Evolutionary conservation across 1,140 invertebrate genomes (phyloP).

Genomic region (Platyscapa corneri): DNA sequence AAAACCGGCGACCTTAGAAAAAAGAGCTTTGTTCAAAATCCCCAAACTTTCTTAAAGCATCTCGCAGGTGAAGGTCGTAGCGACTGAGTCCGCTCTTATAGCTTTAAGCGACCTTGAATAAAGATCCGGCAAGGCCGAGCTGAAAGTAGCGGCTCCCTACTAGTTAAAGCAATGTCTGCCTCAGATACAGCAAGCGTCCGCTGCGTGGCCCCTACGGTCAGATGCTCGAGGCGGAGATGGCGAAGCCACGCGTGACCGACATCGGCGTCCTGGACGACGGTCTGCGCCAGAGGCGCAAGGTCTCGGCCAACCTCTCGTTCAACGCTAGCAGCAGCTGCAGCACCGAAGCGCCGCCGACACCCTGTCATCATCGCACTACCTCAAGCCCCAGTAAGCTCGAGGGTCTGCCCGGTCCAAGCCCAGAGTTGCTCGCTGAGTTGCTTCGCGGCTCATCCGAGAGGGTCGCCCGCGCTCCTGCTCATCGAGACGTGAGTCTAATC

Average conservation of each 20-base stretch:
- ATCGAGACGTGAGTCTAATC: slow-evolving; percentile 28
- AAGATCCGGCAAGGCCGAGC: not conserved
- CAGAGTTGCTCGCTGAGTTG: slow-evolving; percentile 82
- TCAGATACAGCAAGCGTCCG: slow-evolving; percentile 83
- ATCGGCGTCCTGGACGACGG: slow-evolving; percentile 63
- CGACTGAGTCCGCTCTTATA: too few relatives aligned
- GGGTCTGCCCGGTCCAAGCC: slow-evolving; percentile 78
- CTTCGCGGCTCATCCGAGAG: slow-evolving; percentile 85
- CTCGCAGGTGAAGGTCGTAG: too few relatives aligned
- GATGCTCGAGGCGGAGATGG: slow-evolving; percentile 89
- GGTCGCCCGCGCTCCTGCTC: slow-evolving; percentile 71
- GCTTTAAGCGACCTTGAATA: too few relatives aligned
- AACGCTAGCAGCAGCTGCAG: slow-evolving; percentile 64
- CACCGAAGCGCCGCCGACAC: slow-evolving; percentile 66
- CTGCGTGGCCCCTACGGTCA: slow-evolving; percentile 86
- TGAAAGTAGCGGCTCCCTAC: not conserved
- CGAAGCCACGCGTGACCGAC: slow-evolving; percentile 76
- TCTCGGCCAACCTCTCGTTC: slow-evolving; percentile 69
- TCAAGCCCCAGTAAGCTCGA: slow-evolving; percentile 87
- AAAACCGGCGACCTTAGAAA: too few relatives aligned
- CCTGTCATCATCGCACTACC: slow-evolving; percentile 83
- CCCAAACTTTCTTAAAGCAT: too few relatives aligned
- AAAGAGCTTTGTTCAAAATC: too few relatives aligned
- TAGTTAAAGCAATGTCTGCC: slow-evolving; percentile 1
- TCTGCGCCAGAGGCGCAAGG: slow-evolving; percentile 65